phyloP scores from a whole-genome alignment of 2,888 invertebrate species.

The Apamea anceps region DNA sequence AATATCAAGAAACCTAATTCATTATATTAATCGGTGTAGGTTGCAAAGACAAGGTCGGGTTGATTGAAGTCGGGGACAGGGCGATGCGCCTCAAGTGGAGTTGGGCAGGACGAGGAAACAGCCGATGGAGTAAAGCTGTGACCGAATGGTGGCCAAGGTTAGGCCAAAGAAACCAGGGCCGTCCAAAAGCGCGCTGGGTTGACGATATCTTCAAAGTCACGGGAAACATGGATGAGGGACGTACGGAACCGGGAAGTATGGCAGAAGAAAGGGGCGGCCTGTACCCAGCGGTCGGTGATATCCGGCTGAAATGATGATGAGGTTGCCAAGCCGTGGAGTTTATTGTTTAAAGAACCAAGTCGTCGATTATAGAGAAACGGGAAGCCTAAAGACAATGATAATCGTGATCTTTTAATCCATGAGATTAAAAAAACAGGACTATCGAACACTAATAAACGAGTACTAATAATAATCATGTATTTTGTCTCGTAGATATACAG shows the following conservation, averaged over 20 bases:
- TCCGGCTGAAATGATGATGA: too few species aligned
- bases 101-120: background rate
- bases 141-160: background rate
- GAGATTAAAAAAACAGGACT: too few species aligned
- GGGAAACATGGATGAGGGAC: background rate
- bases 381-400: background rate
- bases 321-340: too few species aligned
- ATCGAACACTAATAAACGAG: too few species aligned
- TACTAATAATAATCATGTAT: background rate
- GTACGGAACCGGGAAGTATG: background rate
- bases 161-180: background rate
- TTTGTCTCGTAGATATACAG: constrained; percentile 72
- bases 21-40: background rate
- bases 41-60: background rate
- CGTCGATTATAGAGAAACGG: background rate
- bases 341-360: background rate
- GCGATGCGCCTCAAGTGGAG: background rate
- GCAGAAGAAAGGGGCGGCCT: background rate
- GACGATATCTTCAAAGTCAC: too few species aligned
- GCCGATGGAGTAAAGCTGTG: background rate
- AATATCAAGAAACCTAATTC: constrained; percentile 37
- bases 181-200: too few species aligned
- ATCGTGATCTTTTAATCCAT: too few species aligned
- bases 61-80: background rate
- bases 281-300: too few species aligned